Evolutionary conservation across 2,113 vertebrate species (phyloP).

Genomic region (Neolamprologus ventralis): DNA sequence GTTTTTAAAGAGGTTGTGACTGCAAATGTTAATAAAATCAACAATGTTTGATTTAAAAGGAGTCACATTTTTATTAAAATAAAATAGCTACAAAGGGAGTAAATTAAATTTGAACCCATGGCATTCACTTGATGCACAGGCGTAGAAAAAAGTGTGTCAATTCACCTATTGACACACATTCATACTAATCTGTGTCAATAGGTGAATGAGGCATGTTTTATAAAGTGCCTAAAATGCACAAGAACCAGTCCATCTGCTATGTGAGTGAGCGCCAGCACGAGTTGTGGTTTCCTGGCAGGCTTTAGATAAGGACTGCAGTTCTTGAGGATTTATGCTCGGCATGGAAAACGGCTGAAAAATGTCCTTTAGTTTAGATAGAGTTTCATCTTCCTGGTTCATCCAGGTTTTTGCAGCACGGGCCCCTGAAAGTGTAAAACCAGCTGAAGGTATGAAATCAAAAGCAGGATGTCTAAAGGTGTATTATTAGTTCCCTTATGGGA

Average conservation of each 20-base stretch:
- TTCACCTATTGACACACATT: background rate
- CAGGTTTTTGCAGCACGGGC: too few relatives aligned
- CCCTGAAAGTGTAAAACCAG: background rate
- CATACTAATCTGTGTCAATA: background rate
- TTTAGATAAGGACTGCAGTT: background rate
- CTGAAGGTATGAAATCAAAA: background rate
- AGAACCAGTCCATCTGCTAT: background rate
- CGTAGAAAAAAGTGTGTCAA: background rate
- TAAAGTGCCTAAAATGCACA: background rate
- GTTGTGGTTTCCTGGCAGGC: background rate
- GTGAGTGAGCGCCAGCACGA: background rate
- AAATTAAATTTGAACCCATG: background rate
- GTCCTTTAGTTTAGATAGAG: background rate
- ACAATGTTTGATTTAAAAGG: background rate
- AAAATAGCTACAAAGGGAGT: background rate
- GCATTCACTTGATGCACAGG: background rate
- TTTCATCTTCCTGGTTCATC: background rate
- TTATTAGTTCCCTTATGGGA: background rate
- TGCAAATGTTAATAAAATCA: constrained; percentile 19
- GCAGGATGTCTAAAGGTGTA: background rate
- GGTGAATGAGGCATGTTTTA: background rate
- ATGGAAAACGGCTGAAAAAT: background rate
- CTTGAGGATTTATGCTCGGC: background rate
- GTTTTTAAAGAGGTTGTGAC: background rate
- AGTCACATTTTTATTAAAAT: background rate